Evolutionary conservation across 2,888 invertebrate species (phyloP), one percentile per base, ranked within the genome.

Genomic region (Halocaridina rubra): DNA sequence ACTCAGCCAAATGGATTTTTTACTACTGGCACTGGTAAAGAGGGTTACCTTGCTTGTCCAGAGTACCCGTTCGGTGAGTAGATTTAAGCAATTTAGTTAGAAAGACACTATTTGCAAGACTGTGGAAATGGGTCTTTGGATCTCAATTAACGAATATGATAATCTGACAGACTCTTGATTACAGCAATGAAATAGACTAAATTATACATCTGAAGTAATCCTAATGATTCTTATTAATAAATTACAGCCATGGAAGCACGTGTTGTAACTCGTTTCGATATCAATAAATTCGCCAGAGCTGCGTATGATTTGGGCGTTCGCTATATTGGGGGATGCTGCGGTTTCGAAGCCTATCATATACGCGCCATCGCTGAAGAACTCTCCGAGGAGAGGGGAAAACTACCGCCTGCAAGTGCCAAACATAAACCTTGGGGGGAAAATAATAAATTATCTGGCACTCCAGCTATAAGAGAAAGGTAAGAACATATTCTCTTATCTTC

Each of bases 241-340:
- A n/a, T n/a, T n/a, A 22, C 87, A 90, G 91, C 89, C 29, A 87
- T 91, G 84, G 91, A 91, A 86, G 90, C 91, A 1, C 88, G 91
- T 19, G 89, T 90, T 29, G 89, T 89, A 79, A 90, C 90, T 0
- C 88, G 91, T 2, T 91, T 90, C 90, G 91, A 91, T 84, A 90
- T 91, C 88, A 91, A 91, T 32, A 88, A 89, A 29, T 91, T 89
- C 84, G 91, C 91, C 24, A 86, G 91, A 3, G 89, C 90, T 30
- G 91, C 91, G 3, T 91, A 90, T 82, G 89, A 91, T 29, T 74
- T 91, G 90, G 89, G 91, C 1, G 89, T 91, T 13, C 89, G 90
- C 16, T 91, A 91, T 89, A 91, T 91, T 76, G 91, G 91, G 16
- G 91, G 91, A 5, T 91, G 91, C 84, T 91, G 91, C 88, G 91